These are phyloP conservation scores for Clarias pachynema DNA, from an alignment of 2,797 vertebrate species.

Conservation along the genomic window DNA sequence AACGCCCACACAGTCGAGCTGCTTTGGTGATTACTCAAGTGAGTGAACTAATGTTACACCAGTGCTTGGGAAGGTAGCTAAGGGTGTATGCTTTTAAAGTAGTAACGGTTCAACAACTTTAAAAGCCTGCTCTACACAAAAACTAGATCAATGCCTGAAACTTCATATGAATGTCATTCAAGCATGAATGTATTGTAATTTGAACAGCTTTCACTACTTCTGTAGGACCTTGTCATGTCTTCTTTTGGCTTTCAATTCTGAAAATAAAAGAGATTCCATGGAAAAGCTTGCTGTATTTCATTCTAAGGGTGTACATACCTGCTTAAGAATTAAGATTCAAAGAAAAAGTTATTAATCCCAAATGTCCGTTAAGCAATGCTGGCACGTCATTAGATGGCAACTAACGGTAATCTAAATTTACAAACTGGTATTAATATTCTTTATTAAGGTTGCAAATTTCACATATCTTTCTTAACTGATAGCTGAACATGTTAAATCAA, in stretches of 20 bases:
- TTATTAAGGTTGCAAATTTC: no score
- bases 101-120: background rate
- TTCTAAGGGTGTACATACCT: no score
- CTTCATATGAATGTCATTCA: background rate
- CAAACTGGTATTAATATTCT: no score
- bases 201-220: background rate
- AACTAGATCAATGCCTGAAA: background rate
- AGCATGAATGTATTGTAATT: background rate
- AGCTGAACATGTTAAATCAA: no score
- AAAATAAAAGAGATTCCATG: background rate
- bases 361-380: no score
- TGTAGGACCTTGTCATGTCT: background rate
- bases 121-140: background rate
- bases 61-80: background rate
- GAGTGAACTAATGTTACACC: conserved; percentile 62
- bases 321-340: background rate
- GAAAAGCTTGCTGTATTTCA: background rate
- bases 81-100: background rate
- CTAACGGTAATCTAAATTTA: no score
- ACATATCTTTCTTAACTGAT: no score
- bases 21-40: conserved; percentile 67
- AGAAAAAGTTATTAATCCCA: no score
- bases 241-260: background rate
- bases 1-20: conserved; percentile 49
- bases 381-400: no score